phyloP scores from a whole-genome alignment of 2,888 invertebrate species.

The Entomobrya proxima region DNA sequence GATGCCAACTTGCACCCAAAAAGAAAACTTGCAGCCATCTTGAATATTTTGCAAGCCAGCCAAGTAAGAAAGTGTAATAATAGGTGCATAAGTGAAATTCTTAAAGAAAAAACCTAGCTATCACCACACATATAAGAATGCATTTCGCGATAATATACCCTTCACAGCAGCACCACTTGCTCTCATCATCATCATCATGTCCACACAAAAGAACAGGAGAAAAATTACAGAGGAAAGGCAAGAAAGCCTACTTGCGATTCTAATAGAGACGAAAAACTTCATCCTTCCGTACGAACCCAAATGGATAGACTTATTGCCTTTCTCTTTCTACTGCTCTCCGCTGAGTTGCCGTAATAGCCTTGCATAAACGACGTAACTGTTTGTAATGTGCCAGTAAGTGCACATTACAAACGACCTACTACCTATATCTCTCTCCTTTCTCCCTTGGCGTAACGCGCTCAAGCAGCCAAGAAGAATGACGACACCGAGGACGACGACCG shows the following conservation, averaged over 20 bases:
- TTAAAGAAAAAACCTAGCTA: slow-evolving; percentile 23
- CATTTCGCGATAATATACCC: slow-evolving; percentile 28
- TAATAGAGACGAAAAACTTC: slow-evolving; percentile 32
- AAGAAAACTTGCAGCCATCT: no score
- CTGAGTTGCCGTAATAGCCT: slow-evolving; percentile 37
- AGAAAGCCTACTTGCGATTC: background rate
- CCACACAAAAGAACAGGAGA: background rate
- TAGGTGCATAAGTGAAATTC: no score
- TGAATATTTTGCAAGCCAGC: no score
- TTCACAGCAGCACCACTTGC: slow-evolving; percentile 15
- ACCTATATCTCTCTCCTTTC: background rate
- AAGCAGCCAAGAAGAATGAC: background rate
- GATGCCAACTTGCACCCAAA: no score
- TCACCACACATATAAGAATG: slow-evolving; percentile 5
- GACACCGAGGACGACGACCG: slow-evolving; percentile 15
- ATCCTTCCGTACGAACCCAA: background rate
- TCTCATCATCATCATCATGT: background rate
- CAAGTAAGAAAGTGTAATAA: no score
- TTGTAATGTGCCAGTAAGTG: slow-evolving; percentile 50
- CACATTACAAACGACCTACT: slow-evolving; percentile 30
- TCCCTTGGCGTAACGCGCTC: background rate
- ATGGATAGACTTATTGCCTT: slow-evolving; percentile 42
- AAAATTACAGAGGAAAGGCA: slow-evolving; percentile 9
- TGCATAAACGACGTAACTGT: slow-evolving; percentile 43
- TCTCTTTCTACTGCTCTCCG: background rate